Evolutionary conservation across 2,888 invertebrate genomes (phyloP), one percentile per base, ranked within the genome.

Genomic region (Ctenicera cuprea): DNA sequence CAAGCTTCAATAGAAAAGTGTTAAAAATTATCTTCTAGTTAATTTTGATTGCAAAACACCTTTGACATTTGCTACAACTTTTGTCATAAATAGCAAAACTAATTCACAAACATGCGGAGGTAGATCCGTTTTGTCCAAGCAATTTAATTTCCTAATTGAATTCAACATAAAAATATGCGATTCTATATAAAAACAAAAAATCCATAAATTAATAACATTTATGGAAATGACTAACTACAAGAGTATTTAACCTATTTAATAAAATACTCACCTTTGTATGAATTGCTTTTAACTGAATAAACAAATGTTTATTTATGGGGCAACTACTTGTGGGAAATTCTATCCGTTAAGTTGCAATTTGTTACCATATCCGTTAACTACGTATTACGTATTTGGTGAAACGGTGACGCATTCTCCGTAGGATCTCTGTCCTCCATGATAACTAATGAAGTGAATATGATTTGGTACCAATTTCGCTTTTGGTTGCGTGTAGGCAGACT

Each of bases 341-440:
- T 50, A 9, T 20, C 14, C 22, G 43, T 62, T 43, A 62, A 43
- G 41, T 43, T 62, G 26, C 41, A 62, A 22, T 62, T 62, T 43
- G 22, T 62, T 62, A 22, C 62, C 62, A 62, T 62, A 62, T 62
- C 43, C 30, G 62, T 62, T 62, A 3, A 26, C n/a, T 62, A 22
- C 14, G n/a, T 62, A 43, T 43, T 62, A 16, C 64, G 20, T 64
- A 37, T 64, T 64, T 30, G 50, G 64, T 48, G 64, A 64, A 64
- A 64, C n/a, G 64, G 33, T 64, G 64, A 64, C 64, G 64, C 64
- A 64, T 64, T 45, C 48, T 30, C 62, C 45, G 64, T 64, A 64
- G 64, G 64, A 62, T 43, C 37, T 62, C 12, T 30, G 43, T 43
- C 62, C 62, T 43, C 14, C 26, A 16, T 7, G 41, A 22, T 43